Evolutionary conservation across 2,113 vertebrate genomes (phyloP), one percentile per base, ranked within the genome.

Genomic region (Bufo bufo): DNA sequence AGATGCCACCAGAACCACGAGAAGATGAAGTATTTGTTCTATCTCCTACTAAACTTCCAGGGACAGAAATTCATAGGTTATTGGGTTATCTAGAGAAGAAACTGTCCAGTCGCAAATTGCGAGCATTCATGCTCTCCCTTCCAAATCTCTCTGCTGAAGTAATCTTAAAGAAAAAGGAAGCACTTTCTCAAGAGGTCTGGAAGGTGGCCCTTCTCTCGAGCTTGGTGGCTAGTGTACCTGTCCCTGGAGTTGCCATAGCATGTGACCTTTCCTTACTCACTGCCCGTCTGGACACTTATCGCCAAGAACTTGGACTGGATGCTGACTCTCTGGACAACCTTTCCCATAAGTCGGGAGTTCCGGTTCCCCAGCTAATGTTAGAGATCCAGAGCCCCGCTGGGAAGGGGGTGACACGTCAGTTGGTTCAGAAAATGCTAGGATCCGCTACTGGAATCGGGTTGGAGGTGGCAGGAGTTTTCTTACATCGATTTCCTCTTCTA

Each of bases 251-350:
- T 13, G 93, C 74, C 0, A 82, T 89, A 80, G 82, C 8, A 0
- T 91, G 90, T 0, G 87, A 90, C 2, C 90, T 93, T 69, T 1
- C 59, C 0, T 91, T 93, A 9, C 89, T 94, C 47, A 90, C 92
- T 4, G 91, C 92, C 2, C 78, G 84, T 66, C 78, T 90, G 54
- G 66, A 90, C 58, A 87, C 87, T 66, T 91, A 93, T 89, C 91
- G 94, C 9, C 91, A 92, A 58, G 82, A 91, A 16, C 23, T 90
- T 11, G 93, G 93, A 8, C 91, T 94, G 0, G 93, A 94, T 45
- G 91, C 92, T 0, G 45, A 33, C 0, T 86, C 87, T 2, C 77
- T 94, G 0, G 0, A 59, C 54, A 83, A n/a, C 54, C 52, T 90
- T 74, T 84, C 77, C 0, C n/a, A 82, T 47, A 80, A 69, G 0